Evolutionary conservation across 2,113 vertebrate species (phyloP).

Genomic region (Barnardius zonarius): DNA sequence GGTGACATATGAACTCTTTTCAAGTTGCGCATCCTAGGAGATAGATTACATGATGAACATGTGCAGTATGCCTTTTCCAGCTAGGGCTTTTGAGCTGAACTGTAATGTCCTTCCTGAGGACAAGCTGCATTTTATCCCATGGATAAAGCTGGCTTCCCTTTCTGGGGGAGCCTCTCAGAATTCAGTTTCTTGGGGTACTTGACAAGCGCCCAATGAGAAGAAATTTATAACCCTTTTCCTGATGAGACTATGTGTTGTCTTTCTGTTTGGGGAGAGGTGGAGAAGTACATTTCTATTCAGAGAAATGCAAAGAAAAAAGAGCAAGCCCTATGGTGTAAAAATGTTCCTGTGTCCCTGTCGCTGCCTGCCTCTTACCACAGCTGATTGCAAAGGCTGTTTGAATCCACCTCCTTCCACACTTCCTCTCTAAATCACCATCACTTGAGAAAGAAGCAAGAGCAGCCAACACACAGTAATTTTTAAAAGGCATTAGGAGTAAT

Average conservation of each 20-base stretch:
- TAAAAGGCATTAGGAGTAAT: conserved; percentile 40
- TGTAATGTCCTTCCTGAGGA: conserved; percentile 23
- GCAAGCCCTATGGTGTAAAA: not conserved
- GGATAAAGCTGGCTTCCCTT: not conserved
- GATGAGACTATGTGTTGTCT: not conserved
- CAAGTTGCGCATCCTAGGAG: conserved; percentile 46
- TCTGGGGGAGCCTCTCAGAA: not conserved
- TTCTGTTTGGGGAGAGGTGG: not conserved
- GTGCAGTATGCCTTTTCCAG: conserved; percentile 14
- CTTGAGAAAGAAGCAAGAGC: not conserved
- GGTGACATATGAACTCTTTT: conserved; percentile 18
- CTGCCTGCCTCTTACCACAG: not conserved
- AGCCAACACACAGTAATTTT: conserved; percentile 17
- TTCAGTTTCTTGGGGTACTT: not conserved
- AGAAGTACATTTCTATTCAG: not conserved
- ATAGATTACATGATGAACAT: conserved; percentile 30
- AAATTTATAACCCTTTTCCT: not conserved
- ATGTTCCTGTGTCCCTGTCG: not conserved
- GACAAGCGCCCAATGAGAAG: not conserved
- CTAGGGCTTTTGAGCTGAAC: not conserved
- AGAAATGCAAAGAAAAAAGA: not conserved
- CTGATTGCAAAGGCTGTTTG: not conserved
- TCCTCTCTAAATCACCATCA: not conserved
- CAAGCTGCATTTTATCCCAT: not conserved
- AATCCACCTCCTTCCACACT: not conserved